A percentile compares a stretch with the other conserved stretches of the same genome.
These are phyloP conservation scores for Brachionus paranguensis DNA, from an alignment of 1,140 invertebrate genomes.

Conservation along the genomic window DNA sequence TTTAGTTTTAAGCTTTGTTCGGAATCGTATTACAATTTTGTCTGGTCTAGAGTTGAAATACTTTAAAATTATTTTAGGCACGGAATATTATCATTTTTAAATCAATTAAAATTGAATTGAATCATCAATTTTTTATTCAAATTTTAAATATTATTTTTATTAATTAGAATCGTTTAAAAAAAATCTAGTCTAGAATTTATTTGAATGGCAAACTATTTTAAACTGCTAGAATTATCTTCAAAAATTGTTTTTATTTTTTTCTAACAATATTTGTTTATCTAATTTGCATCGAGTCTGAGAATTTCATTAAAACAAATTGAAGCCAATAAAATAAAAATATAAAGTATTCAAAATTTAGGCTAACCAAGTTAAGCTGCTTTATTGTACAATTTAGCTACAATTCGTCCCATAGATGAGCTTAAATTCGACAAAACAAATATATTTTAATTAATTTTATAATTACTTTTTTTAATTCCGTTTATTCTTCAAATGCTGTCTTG, in stretches of 20 bases:
- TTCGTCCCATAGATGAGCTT: neutral
- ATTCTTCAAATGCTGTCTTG: neutral
- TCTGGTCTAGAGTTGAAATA: neutral
- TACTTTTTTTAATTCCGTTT: slow-evolving; percentile 1
- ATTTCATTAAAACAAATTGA: slow-evolving; percentile 16
- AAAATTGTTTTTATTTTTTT: neutral
- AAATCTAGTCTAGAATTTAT: neutral
- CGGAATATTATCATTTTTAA: neutral
- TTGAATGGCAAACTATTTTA: neutral
- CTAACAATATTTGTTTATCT: slow-evolving; percentile 11
- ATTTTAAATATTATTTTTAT: neutral
- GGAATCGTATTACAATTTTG: neutral
- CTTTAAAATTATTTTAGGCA: neutral
- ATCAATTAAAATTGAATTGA: neutral
- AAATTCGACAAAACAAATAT: neutral
- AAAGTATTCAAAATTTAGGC: neutral
- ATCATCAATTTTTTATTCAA: neutral
- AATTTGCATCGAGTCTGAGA: slow-evolving; percentile 33
- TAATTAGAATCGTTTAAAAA: neutral
- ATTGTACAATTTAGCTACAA: neutral
- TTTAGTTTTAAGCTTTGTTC: neutral
- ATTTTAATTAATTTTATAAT: neutral
- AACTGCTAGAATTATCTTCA: neutral
- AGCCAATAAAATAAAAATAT: neutral
- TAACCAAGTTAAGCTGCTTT: neutral